Evolutionary conservation across 1,140 invertebrate species (phyloP).

Genomic region (Bombus breviceps): DNA sequence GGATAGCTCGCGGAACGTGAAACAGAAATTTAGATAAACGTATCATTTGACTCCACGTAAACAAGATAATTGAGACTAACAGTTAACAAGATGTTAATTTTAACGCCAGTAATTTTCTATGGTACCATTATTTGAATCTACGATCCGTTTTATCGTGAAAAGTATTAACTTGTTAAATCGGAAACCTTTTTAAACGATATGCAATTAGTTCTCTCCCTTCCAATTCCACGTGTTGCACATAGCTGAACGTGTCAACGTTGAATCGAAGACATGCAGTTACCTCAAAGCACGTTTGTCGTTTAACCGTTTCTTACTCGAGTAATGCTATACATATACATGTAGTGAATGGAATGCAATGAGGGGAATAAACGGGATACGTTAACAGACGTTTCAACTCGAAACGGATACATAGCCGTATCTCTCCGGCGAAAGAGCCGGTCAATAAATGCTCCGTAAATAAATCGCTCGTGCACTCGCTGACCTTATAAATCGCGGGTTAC

Average conservation of each 20-base stretch:
- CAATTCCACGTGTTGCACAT: not conserved
- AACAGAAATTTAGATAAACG: not conserved
- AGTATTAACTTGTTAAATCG: not conserved
- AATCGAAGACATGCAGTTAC: not conserved
- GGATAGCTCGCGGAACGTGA: not conserved
- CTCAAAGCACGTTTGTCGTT: not conserved
- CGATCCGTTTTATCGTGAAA: not conserved
- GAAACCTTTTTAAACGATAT: too few relatives aligned
- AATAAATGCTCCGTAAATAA: conserved; percentile 59
- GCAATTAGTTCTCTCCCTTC: too few relatives aligned
- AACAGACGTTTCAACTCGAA: conserved; percentile 22
- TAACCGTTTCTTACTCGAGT: not conserved
- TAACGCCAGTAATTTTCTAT: not conserved
- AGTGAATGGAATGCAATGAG: not conserved
- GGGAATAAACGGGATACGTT: not conserved
- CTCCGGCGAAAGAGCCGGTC: conserved; percentile 27
- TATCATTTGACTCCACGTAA: not conserved
- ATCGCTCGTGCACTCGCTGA: conserved; percentile 29
- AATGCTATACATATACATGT: not conserved
- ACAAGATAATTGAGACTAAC: not conserved
- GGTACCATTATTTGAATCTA: not conserved
- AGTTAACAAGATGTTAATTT: not conserved
- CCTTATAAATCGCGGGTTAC: not conserved
- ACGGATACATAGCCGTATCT: conserved; percentile 6
- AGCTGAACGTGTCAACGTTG: not conserved